Evolutionary conservation across 2,888 invertebrate genomes (phyloP).

Genomic region (Hyppa rectilinea): DNA sequence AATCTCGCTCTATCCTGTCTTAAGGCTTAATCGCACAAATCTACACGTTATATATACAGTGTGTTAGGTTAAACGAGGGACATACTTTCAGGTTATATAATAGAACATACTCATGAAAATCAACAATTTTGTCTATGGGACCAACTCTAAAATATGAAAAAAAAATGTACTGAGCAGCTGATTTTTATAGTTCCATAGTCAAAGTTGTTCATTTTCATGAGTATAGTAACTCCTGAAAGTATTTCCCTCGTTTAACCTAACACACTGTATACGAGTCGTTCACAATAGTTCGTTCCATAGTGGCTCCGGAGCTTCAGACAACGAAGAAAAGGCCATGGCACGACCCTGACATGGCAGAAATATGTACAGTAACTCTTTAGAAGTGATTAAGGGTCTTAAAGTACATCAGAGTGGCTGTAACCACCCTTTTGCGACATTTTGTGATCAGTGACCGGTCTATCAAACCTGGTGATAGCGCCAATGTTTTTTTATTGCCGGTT

Average conservation of each 20-base stretch:
- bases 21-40: neutral
- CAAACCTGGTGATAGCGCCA: neutral
- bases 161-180: too few species aligned
- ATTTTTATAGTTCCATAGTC: too few species aligned
- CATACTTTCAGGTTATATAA: too few species aligned
- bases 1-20: neutral
- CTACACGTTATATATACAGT: too few species aligned
- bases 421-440: neutral
- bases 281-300: neutral
- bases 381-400: neutral
- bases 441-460: neutral
- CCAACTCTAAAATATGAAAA: too few species aligned
- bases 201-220: too few species aligned
- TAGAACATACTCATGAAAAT: too few species aligned
- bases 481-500: neutral
- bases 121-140: too few species aligned
- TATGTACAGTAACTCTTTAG: neutral
- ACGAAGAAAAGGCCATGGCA: neutral
- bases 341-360: neutral
- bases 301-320: neutral
- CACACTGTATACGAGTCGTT: too few species aligned
- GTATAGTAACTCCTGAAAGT: too few species aligned
- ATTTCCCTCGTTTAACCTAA: too few species aligned
- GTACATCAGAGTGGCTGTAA: neutral
- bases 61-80: too few species aligned